Conservation (phyloP, 2,888 invertebrate genomes). For the Nephrotoma appendiculata region DNA sequence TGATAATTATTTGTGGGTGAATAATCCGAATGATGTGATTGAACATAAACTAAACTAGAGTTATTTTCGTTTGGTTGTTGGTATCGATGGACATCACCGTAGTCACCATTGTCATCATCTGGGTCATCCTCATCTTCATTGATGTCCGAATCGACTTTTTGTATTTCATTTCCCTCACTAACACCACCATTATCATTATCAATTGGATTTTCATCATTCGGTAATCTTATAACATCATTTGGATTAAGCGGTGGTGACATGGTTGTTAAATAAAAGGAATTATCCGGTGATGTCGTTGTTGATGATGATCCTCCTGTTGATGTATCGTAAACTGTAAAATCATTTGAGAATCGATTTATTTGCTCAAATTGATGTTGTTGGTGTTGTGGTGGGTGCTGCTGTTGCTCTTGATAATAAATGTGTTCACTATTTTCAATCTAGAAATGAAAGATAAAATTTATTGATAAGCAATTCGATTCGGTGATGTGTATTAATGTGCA, state of each 20-base stretch:
- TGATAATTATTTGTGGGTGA: neutral
- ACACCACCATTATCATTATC: neutral
- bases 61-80: neutral
- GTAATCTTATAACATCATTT: neutral
- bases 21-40: conserved; percentile 1
- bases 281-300: neutral
- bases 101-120: neutral
- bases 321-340: neutral
- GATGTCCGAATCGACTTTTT: neutral
- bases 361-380: neutral
- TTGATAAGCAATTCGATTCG: neutral
- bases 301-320: neutral
- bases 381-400: neutral
- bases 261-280: neutral
- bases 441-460: neutral
- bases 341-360: neutral
- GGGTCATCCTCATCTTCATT: neutral
- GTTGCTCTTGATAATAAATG: neutral
- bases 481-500: neutral
- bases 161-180: neutral
- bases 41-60: neutral
- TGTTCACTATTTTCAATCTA: neutral
- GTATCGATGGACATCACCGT: neutral
- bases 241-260: neutral
- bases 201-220: neutral